Evolutionary conservation across 2,797 vertebrate genomes (phyloP).

Genomic region (Gallinago solitaria): DNA sequence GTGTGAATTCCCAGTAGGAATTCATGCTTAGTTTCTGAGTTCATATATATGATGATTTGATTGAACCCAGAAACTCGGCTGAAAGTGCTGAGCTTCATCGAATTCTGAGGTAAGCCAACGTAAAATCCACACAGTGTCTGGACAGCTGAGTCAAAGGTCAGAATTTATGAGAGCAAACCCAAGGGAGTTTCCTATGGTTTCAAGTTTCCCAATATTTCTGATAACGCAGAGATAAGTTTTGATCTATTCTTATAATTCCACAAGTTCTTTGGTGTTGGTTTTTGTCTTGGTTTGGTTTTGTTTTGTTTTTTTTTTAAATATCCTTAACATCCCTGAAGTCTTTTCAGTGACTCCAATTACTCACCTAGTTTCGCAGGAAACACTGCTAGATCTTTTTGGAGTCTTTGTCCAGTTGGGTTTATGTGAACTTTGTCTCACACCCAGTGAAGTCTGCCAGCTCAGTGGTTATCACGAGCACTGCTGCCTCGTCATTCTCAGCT

Average conservation of each 20-base stretch:
- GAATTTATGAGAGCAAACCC: neutral
- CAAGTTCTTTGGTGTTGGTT: neutral
- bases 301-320: neutral
- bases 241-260: neutral
- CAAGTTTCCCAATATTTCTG: neutral
- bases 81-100: slow-evolving; percentile 8
- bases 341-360: neutral
- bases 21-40: neutral
- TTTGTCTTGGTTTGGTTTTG: neutral
- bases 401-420: neutral
- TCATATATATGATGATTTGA: slow-evolving; percentile 11
- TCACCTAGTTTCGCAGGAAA: neutral
- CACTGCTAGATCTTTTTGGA: neutral
- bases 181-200: neutral
- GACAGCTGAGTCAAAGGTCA: slow-evolving; percentile 7
- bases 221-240: neutral
- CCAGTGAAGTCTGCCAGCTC: neutral
- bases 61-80: neutral
- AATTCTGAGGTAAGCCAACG: neutral
- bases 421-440: neutral
- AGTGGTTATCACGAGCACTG: neutral
- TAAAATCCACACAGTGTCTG: neutral
- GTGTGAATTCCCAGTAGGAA: neutral
- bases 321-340: neutral
- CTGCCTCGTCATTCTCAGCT: neutral